These are phyloP conservation scores for Taxidea taxus DNA, from an alignment of 2,113 vertebrate species.

Conservation along the genomic window DNA sequence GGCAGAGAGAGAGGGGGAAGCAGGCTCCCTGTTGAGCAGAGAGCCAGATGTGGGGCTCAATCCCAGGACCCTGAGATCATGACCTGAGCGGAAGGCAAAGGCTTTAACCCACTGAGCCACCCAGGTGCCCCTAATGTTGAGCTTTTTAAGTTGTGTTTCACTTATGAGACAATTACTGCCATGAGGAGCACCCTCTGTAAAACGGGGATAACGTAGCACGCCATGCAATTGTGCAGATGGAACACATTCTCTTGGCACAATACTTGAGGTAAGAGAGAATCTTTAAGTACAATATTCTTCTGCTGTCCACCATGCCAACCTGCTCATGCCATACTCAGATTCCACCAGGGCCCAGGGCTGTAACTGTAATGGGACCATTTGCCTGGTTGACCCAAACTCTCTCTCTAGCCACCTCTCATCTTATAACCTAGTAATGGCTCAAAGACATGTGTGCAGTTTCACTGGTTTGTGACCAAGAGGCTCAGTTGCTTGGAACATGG, in stretches of 20 bases:
- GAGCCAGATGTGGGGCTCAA: no score
- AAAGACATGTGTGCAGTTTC: rapidly evolving
- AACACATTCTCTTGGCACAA: not conserved
- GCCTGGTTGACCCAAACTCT: not conserved
- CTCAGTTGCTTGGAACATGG: not conserved
- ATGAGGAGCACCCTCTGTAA: not conserved
- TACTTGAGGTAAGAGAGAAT: not conserved
- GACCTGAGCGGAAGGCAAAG: no score
- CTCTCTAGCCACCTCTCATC: not conserved
- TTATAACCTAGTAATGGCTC: not conserved
- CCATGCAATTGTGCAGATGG: rapidly evolving
- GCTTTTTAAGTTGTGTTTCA: not conserved
- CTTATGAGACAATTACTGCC: not conserved
- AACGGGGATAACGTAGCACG: not conserved
- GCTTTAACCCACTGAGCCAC: no score
- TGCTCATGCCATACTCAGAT: not conserved
- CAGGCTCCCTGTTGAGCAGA: no score
- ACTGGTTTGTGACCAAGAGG: not conserved
- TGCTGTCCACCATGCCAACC: not conserved
- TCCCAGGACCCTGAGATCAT: no score
- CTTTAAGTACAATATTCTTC: not conserved
- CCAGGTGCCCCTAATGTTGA: not conserved
- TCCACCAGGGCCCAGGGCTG: not conserved
- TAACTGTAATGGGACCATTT: not conserved
- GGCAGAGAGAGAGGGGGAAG: no score